Evolutionary conservation across 2,888 invertebrate genomes (phyloP), one percentile per base, ranked within the genome.

Genomic region (Notocelia uddmanniana): DNA sequence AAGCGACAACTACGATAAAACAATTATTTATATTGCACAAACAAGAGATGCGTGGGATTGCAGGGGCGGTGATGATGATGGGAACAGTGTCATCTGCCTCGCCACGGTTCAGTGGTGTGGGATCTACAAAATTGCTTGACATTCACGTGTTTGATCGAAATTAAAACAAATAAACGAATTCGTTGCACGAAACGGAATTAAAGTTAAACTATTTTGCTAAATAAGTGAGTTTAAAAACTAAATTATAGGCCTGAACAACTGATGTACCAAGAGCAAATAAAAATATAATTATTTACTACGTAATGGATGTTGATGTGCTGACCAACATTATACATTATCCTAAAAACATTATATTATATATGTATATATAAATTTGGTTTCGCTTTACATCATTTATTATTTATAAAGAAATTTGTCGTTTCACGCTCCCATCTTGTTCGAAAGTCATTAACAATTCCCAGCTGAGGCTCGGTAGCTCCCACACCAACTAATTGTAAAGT

Each of bases 61-160:
- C 76, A 83, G 84, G 87, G 85, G 78, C 76, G 77, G 73, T 68
- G 84, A 83, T 90, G 87, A 87, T 87, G 86, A 90, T 92, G 93
- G 86, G 93, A 93, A 92, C 76, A 54, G 66, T 83, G 86, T 93
- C 93, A 93, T 93, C 90, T 93, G 93, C 74, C 70, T 26, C 18
- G 85, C 86, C 81, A 87, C 83, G 91, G 85, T 83, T 85, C 84
- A 90, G 77, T 85, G 79, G 83, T 85, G 86, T 85, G 89, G 87
- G 89, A 68, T 73, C 70, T 73, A 66, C 75, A 74, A 76, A 73
- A 76, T 66, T 72, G 58, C 37, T 63, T 55, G 18, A 37, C 41
- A 69, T 69, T 64, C 57, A 64, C 66, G 23, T 69, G 45, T 66
- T 67, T 69, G 55, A 64, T 69, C 64, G 23, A 54, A 26, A 54